A percentile compares a stretch with the other conserved stretches of the same genome.
Conservation (phyloP, 2,113 vertebrate genomes). For the Salvelinus fontinalis region DNA sequence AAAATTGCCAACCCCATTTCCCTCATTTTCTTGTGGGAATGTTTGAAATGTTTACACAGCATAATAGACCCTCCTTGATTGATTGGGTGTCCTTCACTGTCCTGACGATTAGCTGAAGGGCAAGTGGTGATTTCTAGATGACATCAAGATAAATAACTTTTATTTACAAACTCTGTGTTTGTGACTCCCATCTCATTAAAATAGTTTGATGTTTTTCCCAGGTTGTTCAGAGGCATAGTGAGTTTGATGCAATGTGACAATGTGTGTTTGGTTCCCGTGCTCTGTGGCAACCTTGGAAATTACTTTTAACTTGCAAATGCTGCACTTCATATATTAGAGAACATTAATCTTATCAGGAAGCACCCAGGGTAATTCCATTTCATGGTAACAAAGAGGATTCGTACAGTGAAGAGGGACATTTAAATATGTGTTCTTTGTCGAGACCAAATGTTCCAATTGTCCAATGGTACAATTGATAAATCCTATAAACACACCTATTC, state of each 20-base stretch:
- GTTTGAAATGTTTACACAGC: slow-evolving; percentile 48
- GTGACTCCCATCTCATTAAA: slow-evolving; percentile 64
- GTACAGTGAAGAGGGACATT: slow-evolving; percentile 13
- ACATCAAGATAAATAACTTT: slow-evolving; percentile 72
- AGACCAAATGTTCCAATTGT: slow-evolving; percentile 18
- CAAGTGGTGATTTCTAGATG: slow-evolving; percentile 62
- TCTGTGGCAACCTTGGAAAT: slow-evolving; percentile 69
- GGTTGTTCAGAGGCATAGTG: slow-evolving; percentile 55
- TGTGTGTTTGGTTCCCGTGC: slow-evolving; percentile 53
- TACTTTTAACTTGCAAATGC: slow-evolving; percentile 63
- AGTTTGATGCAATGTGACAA: slow-evolving; percentile 64
- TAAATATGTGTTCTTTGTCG: slow-evolving; percentile 22
- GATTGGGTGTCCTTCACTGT: slow-evolving; percentile 61
- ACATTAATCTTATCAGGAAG: slow-evolving; percentile 63
- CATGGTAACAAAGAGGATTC: slow-evolving; percentile 14
- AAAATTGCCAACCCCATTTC: slow-evolving; percentile 34
- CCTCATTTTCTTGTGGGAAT: slow-evolving; percentile 39
- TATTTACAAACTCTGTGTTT: slow-evolving; percentile 62
- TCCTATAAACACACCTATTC: background rate
- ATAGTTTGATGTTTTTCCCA: background rate
- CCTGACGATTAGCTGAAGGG: slow-evolving; percentile 73
- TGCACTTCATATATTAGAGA: slow-evolving; percentile 53
- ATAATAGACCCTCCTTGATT: slow-evolving; percentile 58
- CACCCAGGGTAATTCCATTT: slow-evolving; percentile 53
- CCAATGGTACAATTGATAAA: slow-evolving; percentile 9